Evolutionary conservation across 2,888 invertebrate genomes (phyloP), one percentile per base, ranked within the genome.

Genomic region (Anorthoa munda): DNA sequence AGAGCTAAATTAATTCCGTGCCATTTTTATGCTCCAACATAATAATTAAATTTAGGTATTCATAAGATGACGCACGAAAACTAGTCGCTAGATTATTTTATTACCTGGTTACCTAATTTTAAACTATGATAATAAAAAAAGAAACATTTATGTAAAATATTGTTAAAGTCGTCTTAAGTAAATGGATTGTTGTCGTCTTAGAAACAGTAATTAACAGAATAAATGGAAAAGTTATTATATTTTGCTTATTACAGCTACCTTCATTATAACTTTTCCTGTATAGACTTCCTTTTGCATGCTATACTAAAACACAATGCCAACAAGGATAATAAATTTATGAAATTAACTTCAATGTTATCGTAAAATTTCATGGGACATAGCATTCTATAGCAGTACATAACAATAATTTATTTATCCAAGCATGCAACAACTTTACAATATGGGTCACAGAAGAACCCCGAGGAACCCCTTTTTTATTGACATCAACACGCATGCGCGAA

Each of bases 401-500:
- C n/a, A 58, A 70, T 15, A n/a, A 46, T 23, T 0, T 17, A 18
- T 50, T 23, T 45, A 18, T 17, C 17, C 23, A n/a, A 15, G 3
- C 53, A 39, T 23, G 13, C 21, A 4, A 26, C 18, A 26, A 13
- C 59, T 26, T 39, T 46, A n/a, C 7, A 65, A 64, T 39, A 39
- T 60, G 26, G 50, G 48, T 60, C 69, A 74, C 21, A 2, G 23
- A 51, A 58, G n/a, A 21, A n/a, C 75, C 83, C 66, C 67, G 77
- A 66, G 73, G 77, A 66, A 81, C 77, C 81, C 81, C 76, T 84
- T 81, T 83, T 75, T 72, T 56, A 3, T 61, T 31, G 61, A 46
- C 50, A 55, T 67, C 59, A 60, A 64, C 58, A 86, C 92, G 92
- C 92, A 91, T 90, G 92, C 92, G 92, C 83, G 4, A 50, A 51